A percentile compares a stretch with the other conserved stretches of the same genome.
Evolutionary conservation across 1,140 invertebrate genomes (phyloP).

Genomic region (Pseudomyrmex pallidus): DNA sequence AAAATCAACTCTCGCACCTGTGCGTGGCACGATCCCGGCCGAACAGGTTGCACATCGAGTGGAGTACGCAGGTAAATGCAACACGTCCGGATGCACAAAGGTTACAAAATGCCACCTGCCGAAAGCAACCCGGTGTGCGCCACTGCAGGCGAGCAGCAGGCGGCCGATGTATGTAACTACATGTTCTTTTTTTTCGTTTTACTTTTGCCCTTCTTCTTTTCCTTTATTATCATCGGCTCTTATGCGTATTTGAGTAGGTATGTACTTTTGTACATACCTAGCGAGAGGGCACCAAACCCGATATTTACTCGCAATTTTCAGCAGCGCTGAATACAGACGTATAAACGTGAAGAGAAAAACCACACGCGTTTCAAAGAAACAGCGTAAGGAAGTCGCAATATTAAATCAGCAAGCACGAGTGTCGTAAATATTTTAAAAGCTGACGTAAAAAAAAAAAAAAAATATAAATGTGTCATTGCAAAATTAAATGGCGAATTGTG

Average conservation of each 20-base stretch:
- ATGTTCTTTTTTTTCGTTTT: conserved; percentile 60
- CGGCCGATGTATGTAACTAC: conserved; percentile 63
- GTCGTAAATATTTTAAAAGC: conserved; percentile 25
- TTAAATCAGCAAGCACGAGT: no score
- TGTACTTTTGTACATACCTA: background rate
- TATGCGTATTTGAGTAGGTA: background rate
- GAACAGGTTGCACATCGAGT: conserved; percentile 41
- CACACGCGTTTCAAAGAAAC: no score
- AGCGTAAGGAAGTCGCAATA: no score
- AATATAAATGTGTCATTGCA: background rate
- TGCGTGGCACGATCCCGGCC: conserved; percentile 46
- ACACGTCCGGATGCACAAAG: conserved; percentile 69
- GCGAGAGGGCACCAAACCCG: conserved; percentile 19
- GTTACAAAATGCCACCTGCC: conserved; percentile 72
- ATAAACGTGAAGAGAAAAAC: background rate
- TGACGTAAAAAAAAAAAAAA: background rate
- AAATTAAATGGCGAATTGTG: background rate
- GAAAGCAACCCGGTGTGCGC: conserved; percentile 63
- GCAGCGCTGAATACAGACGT: background rate
- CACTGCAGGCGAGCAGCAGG: conserved; percentile 69
- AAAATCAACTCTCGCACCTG: conserved; percentile 67
- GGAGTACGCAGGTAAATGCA: conserved; percentile 67
- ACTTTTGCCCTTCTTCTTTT: conserved; percentile 62
- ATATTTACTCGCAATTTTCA: conserved; percentile 51
- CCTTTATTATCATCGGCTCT: conserved; percentile 52